A percentile compares a stretch with the other conserved stretches of the same genome.
These are phyloP conservation scores for Sterrhoptilus dennistouni DNA, from an alignment of 2,113 vertebrate species.

Conservation along the genomic window DNA sequence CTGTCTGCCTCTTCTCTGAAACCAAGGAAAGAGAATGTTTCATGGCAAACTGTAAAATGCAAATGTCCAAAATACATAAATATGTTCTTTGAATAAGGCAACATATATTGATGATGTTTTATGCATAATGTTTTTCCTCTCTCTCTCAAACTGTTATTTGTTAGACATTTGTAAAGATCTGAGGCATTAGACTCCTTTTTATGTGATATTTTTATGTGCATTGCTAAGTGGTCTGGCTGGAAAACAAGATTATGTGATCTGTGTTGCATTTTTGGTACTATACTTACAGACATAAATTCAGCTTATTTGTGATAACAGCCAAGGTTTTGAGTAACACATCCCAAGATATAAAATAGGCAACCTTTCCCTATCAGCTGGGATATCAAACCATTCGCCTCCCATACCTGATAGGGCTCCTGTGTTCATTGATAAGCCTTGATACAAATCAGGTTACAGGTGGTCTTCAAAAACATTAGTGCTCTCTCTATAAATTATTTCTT, in stretches of 20 bases:
- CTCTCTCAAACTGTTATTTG: not conserved
- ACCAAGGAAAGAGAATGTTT: not conserved
- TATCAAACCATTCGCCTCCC: not conserved
- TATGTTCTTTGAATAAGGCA: not conserved
- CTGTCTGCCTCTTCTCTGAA: not conserved
- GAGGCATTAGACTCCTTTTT: not conserved
- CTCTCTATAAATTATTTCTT: not conserved
- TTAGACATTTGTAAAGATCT: constrained; percentile 10
- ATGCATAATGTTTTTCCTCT: not conserved
- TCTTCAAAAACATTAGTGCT: not conserved
- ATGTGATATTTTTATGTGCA: constrained; percentile 7
- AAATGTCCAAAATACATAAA: constrained; percentile 1
- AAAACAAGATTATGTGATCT: constrained; percentile 12
- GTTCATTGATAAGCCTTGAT: not conserved
- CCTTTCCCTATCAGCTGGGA: not conserved
- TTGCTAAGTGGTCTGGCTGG: not conserved
- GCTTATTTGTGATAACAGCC: not conserved
- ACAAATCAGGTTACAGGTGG: not conserved
- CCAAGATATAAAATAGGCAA: not conserved
- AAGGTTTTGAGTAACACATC: not conserved
- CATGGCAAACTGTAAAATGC: not conserved
- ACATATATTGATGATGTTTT: not conserved
- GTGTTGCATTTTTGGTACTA: not conserved
- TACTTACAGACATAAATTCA: not conserved
- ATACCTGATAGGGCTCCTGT: not conserved